Percentiles rank a stretch among this genome's conserved stretches.
phyloP scores from a whole-genome alignment of 2,888 invertebrate genomes.

The Chrysina gloriosa region DNA sequence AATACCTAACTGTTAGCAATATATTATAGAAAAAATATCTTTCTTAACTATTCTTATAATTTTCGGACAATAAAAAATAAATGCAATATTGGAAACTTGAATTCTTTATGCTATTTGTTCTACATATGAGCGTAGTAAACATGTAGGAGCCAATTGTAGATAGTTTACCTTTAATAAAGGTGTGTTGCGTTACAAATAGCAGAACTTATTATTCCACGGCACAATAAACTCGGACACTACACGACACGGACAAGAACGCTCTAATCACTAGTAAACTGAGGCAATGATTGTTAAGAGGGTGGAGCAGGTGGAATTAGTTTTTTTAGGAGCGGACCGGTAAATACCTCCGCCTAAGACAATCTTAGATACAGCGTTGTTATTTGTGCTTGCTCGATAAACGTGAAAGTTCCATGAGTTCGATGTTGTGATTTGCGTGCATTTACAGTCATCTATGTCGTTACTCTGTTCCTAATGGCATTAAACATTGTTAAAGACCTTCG shows the following conservation, averaged over 20 bases:
- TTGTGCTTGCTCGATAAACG: conserved; percentile 14
- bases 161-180: conserved; percentile 31
- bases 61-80: neutral
- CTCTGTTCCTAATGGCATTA: conserved; percentile 7
- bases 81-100: neutral
- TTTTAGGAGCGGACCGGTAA: conserved; percentile 5
- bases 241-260: conserved; percentile 24
- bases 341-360: conserved; percentile 13
- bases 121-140: neutral
- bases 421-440: conserved; percentile 27
- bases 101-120: neutral
- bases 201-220: conserved; percentile 15
- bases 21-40: neutral
- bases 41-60: conserved; percentile 6
- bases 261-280: conserved; percentile 26
- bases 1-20: too few relatives aligned
- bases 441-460: conserved; percentile 10
- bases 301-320: conserved; percentile 35
- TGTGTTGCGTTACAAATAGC: neutral
- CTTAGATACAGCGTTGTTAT: conserved; percentile 24
- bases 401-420: conserved; percentile 8
- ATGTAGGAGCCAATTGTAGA: neutral
- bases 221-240: conserved; percentile 23
- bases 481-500: conserved; percentile 37
- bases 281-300: conserved; percentile 36